Base-by-base conservation (phyloP, 2,797 vertebrate genomes). In the Jordanella pulchra region DNA sequence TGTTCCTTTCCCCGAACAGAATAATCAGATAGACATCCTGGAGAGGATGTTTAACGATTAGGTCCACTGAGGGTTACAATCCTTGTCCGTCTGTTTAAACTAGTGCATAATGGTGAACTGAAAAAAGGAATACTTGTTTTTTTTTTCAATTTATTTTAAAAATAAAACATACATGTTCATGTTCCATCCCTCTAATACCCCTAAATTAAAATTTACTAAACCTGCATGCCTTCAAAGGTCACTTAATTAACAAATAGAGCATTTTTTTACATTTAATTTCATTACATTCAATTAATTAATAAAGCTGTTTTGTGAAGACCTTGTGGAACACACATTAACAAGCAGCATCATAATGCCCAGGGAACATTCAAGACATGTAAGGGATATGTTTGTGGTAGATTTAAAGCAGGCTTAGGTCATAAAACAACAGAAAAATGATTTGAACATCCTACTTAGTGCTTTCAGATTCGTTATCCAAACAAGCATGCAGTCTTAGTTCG, bases 21-120 rank as follows among this genome's bases (percentile, higher is more conserved):
- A 81, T 78, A 89, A 88, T 86, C 80, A 88, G 78, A 85, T 84
- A 86, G 87, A 91, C 91, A 78, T 39, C 67, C 75, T 76, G 82
- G 80, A 87, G 86, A 87, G 85, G 84, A 89, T 92, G 88, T 93
- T 82, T 90, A 92, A 93, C 89, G 91, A 90, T 79, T 45, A 55
- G 51, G 69, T 69, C 77, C 45, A 60, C 83, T 75, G 83, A 78
- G 82, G 32, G 75, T 87, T 77, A 81, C 83, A 30, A 61, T 73
- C 70, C 71, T 44, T 71, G 82, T 80, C 80, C 73, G 77, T 82
- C 69, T 73, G 76, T 65, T 58, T 73, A 61, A 11, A 39, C 32
- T 39, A 39, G 32, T 39, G 58, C 58, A 61, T 4, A 61, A 14
- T 61, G 23, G 23, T n/a, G 4, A 61, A 61, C 18, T 14, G 50